Evolutionary conservation across 2,113 vertebrate genomes (phyloP), one percentile per base, ranked within the genome.

Genomic region (Plecturocebus donacophilus): DNA sequence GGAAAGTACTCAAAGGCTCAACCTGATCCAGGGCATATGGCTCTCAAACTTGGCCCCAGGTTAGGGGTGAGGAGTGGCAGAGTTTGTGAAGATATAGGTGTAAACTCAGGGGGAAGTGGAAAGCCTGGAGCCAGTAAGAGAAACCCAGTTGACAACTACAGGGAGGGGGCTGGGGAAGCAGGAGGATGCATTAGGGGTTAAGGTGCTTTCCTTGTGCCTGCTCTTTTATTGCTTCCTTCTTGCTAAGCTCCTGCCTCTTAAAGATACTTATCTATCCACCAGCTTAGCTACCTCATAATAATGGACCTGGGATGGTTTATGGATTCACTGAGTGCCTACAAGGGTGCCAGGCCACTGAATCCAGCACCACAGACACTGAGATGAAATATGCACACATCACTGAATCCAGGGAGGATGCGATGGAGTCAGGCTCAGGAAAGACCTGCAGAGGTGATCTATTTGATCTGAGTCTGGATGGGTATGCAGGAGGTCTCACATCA

Each of bases 151-250:
- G 27, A 76, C n/a, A 49, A 19, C 11, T 10, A 4, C 27, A 52
- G n/a, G 5, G 25, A 47, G 68, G 3, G 49, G 9, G 14, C 7
- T 8, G 5, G 66, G 27, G 7, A 42, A 1, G 0, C 8, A 14
- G 8, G 3, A 68, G 20, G 17, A 25, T 3, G 3, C 16, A 5
- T 9, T 13, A 32, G 1, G 45, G 0, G 8, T 73, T 11, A 79
- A 52, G 12, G 32, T 20, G 3, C 2, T 61, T 17, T 87, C 38
- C 32, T 5, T 10, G 42, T 4, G 17, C 25, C 47, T 83, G 32
- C 9, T 64, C 21, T 45, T 27, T 23, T 35, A 13, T 20, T 32
- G 13, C 70, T 49, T 84, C 32, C 40, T 45, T 86, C n/a, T 87
- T 7, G 45, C 52, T 96, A 86, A 71, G 9, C 30, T 30, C 21